Evolutionary conservation across 2,113 vertebrate species (phyloP), one percentile per base, ranked within the genome.

Genomic region (Ardeotis arabs): DNA sequence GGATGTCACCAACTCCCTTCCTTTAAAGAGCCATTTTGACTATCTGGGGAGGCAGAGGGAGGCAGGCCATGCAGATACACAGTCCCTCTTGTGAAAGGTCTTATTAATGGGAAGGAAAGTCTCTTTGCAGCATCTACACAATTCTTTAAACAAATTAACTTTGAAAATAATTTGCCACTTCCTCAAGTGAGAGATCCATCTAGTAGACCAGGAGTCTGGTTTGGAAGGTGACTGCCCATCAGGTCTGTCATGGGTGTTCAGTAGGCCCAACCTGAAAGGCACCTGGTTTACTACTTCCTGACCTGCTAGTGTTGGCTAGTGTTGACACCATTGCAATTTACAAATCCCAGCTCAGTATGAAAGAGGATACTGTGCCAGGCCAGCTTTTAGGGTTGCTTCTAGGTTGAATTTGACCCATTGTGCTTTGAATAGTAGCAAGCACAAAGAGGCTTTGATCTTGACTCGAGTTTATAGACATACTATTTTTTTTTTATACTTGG

Each of bases 51-150:
- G 25, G 23, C 6, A 7, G 44, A 27, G 15, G 7, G 10, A 35
- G 5, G 22, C 10, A 76, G 29, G 16, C 25, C 3, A 1, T 6
- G 12, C 12, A 2, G 6, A 56, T 44, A 14, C 13, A 33, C 6
- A 17, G 25, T 10, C 7, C 13, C 8, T 58, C 41, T 67, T 84
- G 37, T 21, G 31, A 14, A 29, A 6, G 1, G 8, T 41, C 8
- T 66, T 63, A 5, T 52, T 53, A 44, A 0, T 1, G 18, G 31
- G 12, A 80, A 60, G 13, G 10, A 53, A 93, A 82, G 5, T 14
- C 18, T 60, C 37, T 62, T 87, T 6, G 10, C 5, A 59, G 7
- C 17, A 20, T 78, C 64, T 49, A 9, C 3, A 2, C 27, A 35
- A 14, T 70, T 62, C 5, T 49, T 53, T 62, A 66, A 92, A 79